A percentile compares a stretch with the other conserved stretches of the same genome.
Conservation (phyloP, 2,797 vertebrate species). For the Carcharodon carcharias region DNA sequence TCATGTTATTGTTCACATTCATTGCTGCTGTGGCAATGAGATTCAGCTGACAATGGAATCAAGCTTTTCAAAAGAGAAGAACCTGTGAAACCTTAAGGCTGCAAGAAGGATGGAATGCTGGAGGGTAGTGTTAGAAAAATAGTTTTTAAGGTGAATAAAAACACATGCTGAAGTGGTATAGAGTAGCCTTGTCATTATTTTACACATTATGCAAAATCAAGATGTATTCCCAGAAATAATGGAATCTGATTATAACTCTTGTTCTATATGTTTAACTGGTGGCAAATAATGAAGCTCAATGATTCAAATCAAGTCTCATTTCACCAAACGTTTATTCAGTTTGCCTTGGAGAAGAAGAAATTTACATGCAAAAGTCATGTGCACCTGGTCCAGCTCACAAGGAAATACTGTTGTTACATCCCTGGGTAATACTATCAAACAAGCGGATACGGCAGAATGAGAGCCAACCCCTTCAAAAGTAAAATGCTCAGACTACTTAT, state of each 20-base stretch:
- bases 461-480: neutral
- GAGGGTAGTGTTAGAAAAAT: neutral
- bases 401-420: neutral
- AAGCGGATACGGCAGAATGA: neutral
- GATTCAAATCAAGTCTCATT: neutral
- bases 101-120: neutral
- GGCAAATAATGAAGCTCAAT: neutral
- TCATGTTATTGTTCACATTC: neutral
- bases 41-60: neutral
- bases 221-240: neutral
- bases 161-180: neutral
- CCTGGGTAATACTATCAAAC: neutral
- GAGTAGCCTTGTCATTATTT: neutral
- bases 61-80: neutral
- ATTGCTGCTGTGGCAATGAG: neutral
- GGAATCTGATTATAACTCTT: neutral
- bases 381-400: neutral
- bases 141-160: neutral
- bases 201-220: neutral
- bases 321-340: neutral
- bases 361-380: neutral
- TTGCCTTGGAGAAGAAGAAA: neutral
- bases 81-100: neutral
- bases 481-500: neutral
- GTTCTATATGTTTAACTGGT: neutral